Conservation (phyloP, 2,113 vertebrate species). For the Aspidoscelis tigris region DNA sequence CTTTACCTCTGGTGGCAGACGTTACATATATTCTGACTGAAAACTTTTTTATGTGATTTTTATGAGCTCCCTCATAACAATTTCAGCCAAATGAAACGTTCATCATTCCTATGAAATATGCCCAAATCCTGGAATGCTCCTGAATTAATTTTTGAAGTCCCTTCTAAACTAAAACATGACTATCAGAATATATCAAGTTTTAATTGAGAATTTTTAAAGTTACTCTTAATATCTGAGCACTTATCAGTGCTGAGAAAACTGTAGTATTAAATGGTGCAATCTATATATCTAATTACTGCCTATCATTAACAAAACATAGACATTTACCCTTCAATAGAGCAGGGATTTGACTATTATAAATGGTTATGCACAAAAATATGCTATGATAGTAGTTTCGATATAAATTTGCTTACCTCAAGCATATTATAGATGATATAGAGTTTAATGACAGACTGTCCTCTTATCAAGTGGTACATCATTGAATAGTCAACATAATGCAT, state of each 20-base stretch:
- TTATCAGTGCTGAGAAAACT: background rate
- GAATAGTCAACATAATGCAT: constrained; percentile 99
- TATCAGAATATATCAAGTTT: background rate
- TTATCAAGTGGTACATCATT: constrained; percentile 99
- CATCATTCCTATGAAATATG: background rate
- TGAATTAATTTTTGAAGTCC: background rate
- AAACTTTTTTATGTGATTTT: too few relatives aligned
- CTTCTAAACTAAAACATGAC: background rate
- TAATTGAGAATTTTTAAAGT: background rate
- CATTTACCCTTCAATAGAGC: background rate
- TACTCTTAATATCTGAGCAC: too few relatives aligned
- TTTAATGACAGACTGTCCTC: constrained; percentile 98
- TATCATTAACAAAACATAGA: background rate
- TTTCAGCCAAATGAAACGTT: too few relatives aligned
- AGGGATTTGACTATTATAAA: background rate
- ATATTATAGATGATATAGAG: constrained; percentile 99
- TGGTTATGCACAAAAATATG: constrained; percentile 29
- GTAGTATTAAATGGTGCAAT: background rate
- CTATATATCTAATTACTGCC: background rate
- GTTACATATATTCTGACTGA: too few relatives aligned
- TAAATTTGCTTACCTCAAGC: constrained; percentile 87
- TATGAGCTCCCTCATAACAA: too few relatives aligned
- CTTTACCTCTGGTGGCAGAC: too few relatives aligned
- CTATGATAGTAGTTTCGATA: constrained; percentile 27
- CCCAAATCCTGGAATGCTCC: background rate